Percentiles rank a stretch among this genome's conserved stretches.
Evolutionary conservation across 2,113 vertebrate genomes (phyloP).

Genomic region (Thryonomys swinderianus): DNA sequence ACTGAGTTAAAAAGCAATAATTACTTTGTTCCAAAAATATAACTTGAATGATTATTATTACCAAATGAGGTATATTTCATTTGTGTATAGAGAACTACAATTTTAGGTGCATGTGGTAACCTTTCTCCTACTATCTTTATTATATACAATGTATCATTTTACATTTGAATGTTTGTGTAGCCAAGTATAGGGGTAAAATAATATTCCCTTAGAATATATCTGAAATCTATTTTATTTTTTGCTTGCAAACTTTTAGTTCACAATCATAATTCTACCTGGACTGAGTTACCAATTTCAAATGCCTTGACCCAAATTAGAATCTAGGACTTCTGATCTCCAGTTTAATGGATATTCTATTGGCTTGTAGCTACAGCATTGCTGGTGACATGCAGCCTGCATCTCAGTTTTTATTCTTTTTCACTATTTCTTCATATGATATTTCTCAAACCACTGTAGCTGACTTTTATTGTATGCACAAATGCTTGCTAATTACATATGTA

Average conservation of each 20-base stretch:
- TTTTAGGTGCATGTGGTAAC: neutral
- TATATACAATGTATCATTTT: neutral
- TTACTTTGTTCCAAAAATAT: neutral
- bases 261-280: neutral
- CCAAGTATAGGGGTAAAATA: neutral
- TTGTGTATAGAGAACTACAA: neutral
- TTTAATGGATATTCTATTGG: neutral
- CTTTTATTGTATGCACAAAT: neutral
- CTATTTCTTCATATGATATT: neutral
- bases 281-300: neutral
- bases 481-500: neutral
- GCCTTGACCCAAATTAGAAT: neutral
- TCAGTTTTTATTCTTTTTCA: neutral
- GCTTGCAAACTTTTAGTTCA: neutral
- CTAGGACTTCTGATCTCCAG: neutral
- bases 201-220: neutral
- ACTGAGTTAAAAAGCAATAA: neutral
- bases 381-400: neutral
- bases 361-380: neutral
- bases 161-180: neutral
- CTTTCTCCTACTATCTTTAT: neutral
- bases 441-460: neutral
- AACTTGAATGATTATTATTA: neutral
- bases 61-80: neutral
- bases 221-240: neutral